These are phyloP conservation scores for Eclectus roratus DNA, from an alignment of 2,113 vertebrate genomes.

Conservation along the genomic window DNA sequence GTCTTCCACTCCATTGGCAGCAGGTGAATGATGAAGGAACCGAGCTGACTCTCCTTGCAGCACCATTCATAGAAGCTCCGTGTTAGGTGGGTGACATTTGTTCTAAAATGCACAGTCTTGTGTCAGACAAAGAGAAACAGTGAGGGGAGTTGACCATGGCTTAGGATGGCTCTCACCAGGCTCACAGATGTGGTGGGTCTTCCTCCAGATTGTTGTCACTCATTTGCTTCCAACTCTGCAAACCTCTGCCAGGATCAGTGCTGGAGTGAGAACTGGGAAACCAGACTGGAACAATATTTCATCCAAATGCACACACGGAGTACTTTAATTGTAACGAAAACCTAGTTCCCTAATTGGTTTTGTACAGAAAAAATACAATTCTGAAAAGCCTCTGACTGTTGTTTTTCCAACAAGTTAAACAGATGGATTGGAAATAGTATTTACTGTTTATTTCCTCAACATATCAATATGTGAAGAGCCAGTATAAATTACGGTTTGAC, in stretches of 20 bases:
- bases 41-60: fast-evolving
- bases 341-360: not conserved
- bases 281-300: not conserved
- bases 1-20: not conserved
- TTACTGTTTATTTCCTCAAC: slow-evolving; percentile 79
- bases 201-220: not conserved
- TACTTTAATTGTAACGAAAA: not conserved
- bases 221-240: not conserved
- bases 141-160: fast-evolving
- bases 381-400: slow-evolving; percentile 71
- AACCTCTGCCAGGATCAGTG: not conserved
- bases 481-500: slow-evolving; percentile 75
- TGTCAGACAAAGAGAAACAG: not conserved
- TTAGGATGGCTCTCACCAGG: not conserved
- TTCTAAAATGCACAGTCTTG: fast-evolving
- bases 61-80: not conserved
- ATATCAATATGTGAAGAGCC: slow-evolving; percentile 80
- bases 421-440: slow-evolving; percentile 81
- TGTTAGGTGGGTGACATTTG: not conserved
- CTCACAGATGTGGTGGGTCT: not conserved
- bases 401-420: slow-evolving; percentile 73
- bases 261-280: not conserved
- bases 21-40: not conserved
- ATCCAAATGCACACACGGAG: not conserved
- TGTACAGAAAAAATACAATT: slow-evolving; percentile 25